A percentile compares a stretch with the other conserved stretches of the same genome.
phyloP scores from a whole-genome alignment of 2,113 vertebrate genomes.

The Phalacrocorax carbo region DNA sequence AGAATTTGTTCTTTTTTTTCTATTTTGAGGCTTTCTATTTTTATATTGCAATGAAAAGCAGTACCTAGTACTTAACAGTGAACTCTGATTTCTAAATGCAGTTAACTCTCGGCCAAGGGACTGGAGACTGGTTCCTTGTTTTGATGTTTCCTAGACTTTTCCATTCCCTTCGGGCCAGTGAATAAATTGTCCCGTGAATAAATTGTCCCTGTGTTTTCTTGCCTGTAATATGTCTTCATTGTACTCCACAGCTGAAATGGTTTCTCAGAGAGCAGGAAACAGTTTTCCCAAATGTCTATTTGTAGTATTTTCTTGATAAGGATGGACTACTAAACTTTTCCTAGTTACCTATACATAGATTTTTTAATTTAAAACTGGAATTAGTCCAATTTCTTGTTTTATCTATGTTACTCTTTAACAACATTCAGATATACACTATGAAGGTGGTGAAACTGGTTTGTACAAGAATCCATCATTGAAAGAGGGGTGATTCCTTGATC shows the following conservation, averaged over 20 bases:
- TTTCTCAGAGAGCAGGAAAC: background rate
- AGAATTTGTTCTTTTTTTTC: background rate
- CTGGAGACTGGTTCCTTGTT: background rate
- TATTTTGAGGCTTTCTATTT: conserved; percentile 31
- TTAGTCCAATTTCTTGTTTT: background rate
- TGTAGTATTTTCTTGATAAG: background rate
- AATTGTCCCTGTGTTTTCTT: background rate
- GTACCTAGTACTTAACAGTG: background rate
- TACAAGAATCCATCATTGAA: background rate
- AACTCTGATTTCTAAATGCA: background rate
- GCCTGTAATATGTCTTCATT: background rate
- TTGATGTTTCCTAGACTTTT: background rate
- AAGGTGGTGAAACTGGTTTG: background rate
- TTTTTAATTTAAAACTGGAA: background rate
- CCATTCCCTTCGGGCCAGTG: background rate
- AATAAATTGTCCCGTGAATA: background rate
- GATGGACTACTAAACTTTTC: background rate
- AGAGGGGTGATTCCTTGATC: background rate
- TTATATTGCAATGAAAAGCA: background rate
- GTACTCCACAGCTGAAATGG: background rate
- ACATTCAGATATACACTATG: background rate
- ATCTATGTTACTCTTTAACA: background rate
- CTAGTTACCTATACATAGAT: background rate
- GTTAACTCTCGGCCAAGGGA: background rate
- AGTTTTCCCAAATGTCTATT: background rate